A percentile compares a stretch with the other conserved stretches of the same genome.
Conservation (phyloP, 2,888 invertebrate species). For the Tetragonula carbonaria region DNA sequence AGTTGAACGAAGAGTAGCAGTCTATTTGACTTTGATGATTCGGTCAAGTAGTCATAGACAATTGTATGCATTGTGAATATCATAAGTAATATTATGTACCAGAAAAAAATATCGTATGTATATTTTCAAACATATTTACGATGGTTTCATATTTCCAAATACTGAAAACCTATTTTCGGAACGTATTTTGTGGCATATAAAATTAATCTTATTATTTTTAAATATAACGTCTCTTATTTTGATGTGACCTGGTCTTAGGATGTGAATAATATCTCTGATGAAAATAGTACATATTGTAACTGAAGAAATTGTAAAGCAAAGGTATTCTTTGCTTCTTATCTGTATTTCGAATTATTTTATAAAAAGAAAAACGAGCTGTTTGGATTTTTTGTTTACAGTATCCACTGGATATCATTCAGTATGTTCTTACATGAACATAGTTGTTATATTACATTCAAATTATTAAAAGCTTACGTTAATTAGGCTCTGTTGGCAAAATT, state of each 20-base stretch:
- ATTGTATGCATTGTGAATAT: constrained; percentile 52
- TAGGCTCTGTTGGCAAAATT: constrained; percentile 26
- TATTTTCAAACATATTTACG: constrained; percentile 52
- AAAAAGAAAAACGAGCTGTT: constrained; percentile 16
- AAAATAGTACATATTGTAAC: not conserved
- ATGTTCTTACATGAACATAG: constrained; percentile 24
- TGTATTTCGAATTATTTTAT: constrained; percentile 16
- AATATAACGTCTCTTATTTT: constrained; percentile 27
- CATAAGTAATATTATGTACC: constrained; percentile 52
- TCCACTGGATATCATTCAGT: constrained; percentile 20
- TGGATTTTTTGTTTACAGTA: constrained; percentile 32
- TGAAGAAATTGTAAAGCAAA: constrained; percentile 1
- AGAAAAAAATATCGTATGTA: constrained; percentile 43
- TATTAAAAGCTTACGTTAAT: constrained; percentile 16
- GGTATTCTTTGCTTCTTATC: constrained; percentile 1
- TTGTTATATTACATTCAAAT: constrained; percentile 10
- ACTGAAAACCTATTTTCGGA: constrained; percentile 54
- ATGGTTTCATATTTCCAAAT: constrained; percentile 53
- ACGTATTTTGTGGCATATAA: constrained; percentile 40
- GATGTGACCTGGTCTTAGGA: constrained; percentile 3
- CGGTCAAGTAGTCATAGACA: constrained; percentile 21
- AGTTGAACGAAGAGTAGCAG: constrained; percentile 15
- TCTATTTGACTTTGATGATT: constrained; percentile 36
- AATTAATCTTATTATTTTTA: constrained; percentile 42
- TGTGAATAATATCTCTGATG: constrained; percentile 14